Conservation (phyloP, 2,797 vertebrate genomes). For the Taenioides sp. region DNA sequence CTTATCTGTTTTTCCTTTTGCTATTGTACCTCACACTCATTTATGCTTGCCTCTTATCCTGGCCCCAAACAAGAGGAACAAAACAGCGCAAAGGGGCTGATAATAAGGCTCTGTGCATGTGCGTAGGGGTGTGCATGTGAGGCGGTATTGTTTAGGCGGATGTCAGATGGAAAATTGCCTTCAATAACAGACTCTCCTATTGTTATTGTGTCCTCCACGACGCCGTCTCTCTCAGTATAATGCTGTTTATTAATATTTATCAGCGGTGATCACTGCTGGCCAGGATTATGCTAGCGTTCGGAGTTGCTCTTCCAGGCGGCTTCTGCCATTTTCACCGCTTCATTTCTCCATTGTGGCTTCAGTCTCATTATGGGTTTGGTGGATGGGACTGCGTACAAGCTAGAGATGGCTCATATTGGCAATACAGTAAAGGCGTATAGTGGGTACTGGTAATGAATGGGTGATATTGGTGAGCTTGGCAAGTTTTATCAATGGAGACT, state of each 20-base stretch:
- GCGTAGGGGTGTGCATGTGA: not conserved
- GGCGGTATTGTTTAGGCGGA: constrained; percentile 44
- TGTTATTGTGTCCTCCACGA: constrained; percentile 23
- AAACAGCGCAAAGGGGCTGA: constrained; percentile 47
- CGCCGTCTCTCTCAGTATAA: constrained; percentile 43
- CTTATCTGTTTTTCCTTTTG: constrained; percentile 35
- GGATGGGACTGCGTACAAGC: constrained; percentile 44
- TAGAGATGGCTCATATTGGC: constrained; percentile 30
- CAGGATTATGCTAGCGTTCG: constrained; percentile 48
- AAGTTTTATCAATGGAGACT: not conserved
- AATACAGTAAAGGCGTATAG: constrained; percentile 26
- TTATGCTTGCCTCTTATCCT: constrained; percentile 45
- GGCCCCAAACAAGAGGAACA: constrained; percentile 35
- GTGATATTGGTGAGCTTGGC: not conserved
- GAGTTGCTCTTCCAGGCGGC: constrained; percentile 41
- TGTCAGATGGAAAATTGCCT: constrained; percentile 45
- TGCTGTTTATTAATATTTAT: constrained; percentile 72
- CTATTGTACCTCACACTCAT: constrained; percentile 19
- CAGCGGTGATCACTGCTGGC: constrained; percentile 62
- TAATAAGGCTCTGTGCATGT: constrained; percentile 37
- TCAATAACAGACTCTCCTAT: constrained; percentile 44
- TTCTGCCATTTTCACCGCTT: constrained; percentile 26
- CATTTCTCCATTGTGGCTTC: constrained; percentile 47
- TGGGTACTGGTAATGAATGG: not conserved
- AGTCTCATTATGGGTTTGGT: constrained; percentile 49